Evolutionary conservation across 1,140 invertebrate species (phyloP).

Genomic region (Brevipalpus yothersi): DNA sequence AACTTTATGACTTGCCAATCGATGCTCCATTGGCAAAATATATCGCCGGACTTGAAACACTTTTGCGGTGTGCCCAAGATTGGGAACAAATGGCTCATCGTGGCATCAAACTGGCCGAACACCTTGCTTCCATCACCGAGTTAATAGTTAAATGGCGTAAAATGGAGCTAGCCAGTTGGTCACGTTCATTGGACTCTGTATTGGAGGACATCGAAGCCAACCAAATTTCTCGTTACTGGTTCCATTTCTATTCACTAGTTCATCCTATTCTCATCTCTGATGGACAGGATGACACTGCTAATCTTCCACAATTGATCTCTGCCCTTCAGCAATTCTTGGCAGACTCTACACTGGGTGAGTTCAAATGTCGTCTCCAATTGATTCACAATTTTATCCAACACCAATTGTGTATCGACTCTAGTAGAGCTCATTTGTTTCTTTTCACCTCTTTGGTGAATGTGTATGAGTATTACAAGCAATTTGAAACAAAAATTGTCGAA

Average conservation of each 20-base stretch:
- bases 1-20: constrained; percentile 37
- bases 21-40: constrained; percentile 60
- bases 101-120: constrained; percentile 47
- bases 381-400: constrained; percentile 36
- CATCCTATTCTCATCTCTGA: background rate
- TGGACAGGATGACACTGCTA: constrained; percentile 8
- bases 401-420: background rate
- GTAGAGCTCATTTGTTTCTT: background rate
- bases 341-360: constrained; percentile 56
- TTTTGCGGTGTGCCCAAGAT: constrained; percentile 45
- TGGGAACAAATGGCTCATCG: constrained; percentile 78
- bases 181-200: constrained; percentile 14
- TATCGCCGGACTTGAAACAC: constrained; percentile 62
- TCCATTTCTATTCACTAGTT: constrained; percentile 48
- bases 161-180: constrained; percentile 44
- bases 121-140: constrained; percentile 40
- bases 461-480: constrained; percentile 60
- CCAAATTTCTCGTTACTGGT: constrained; percentile 51
- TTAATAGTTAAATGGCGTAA: constrained; percentile 74
- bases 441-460: constrained; percentile 37
- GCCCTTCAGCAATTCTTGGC: constrained; percentile 56
- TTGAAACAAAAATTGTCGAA: constrained; percentile 31
- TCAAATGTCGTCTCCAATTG: constrained; percentile 44
- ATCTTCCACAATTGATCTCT: constrained; percentile 12
- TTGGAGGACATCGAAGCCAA: background rate